Percentiles rank a stretch among this genome's conserved stretches.
Evolutionary conservation across 1,140 invertebrate species (phyloP).

Genomic region (Aphelenchoides avenae): DNA sequence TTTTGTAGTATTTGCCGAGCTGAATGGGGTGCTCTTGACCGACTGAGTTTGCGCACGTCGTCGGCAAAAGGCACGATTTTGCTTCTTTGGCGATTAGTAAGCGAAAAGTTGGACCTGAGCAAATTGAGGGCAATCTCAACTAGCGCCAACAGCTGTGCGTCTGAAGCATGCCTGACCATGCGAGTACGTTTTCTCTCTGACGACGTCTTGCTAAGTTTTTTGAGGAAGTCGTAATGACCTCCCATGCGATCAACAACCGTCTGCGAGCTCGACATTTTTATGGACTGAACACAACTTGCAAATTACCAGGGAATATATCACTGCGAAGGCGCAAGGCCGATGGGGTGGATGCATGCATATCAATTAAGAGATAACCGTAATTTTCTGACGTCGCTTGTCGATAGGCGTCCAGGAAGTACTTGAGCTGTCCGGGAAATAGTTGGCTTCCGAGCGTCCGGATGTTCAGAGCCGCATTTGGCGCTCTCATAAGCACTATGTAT

Average conservation of each 20-base stretch:
- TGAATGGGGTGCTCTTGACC: background rate
- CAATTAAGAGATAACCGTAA: slow-evolving; percentile 21
- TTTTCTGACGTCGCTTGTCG: slow-evolving; percentile 4
- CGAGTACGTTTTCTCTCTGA: background rate
- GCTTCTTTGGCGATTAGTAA: background rate
- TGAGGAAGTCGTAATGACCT: background rate
- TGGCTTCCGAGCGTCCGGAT: slow-evolving; percentile 7
- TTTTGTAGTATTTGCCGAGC: slow-evolving; percentile 19
- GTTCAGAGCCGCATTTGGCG: slow-evolving; percentile 3
- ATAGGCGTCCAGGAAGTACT: slow-evolving; percentile 19
- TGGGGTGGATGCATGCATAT: slow-evolving; percentile 6
- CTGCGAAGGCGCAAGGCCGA: background rate
- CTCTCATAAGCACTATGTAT: slow-evolving; percentile 7
- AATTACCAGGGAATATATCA: slow-evolving; percentile 19
- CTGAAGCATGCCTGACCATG: background rate
- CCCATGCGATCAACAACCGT: background rate
- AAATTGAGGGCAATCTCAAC: slow-evolving; percentile 16
- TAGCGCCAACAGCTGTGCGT: slow-evolving; percentile 2
- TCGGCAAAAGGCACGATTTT: slow-evolving; percentile 4
- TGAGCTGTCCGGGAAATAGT: slow-evolving; percentile 15
- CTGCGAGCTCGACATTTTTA: background rate
- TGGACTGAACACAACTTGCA: background rate
- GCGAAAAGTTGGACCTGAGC: background rate
- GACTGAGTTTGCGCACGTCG: background rate
- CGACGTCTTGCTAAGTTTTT: background rate